Percentiles rank a stretch among this genome's conserved stretches.
phyloP scores from a whole-genome alignment of 1,140 invertebrate species.

The Stratiolaelaps scimitus region DNA sequence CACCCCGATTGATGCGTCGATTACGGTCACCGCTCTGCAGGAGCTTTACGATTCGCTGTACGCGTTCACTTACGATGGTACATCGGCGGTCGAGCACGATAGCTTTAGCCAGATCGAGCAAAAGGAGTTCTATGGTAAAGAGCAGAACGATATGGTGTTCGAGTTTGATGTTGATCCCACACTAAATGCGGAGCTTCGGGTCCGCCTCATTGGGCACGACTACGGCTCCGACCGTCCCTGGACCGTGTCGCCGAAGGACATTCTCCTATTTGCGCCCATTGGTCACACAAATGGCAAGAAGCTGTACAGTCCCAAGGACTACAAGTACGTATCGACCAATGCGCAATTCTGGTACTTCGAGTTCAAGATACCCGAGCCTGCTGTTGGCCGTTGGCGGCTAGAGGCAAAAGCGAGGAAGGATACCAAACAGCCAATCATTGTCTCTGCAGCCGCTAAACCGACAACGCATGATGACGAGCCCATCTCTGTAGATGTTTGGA shows the following conservation, averaged over 20 bases:
- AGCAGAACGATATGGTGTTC: conserved; percentile 4
- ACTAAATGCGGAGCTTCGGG: not conserved
- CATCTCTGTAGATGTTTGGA: conserved; percentile 17
- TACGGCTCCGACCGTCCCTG: conserved; percentile 18
- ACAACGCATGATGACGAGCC: conserved; percentile 1
- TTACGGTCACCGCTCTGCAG: conserved; percentile 16
- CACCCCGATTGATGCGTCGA: conserved; percentile 5
- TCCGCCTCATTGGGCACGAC: not conserved
- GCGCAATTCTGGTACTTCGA: conserved; percentile 17
- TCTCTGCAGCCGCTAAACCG: conserved; percentile 11
- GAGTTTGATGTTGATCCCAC: conserved; percentile 15
- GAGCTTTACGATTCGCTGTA: conserved; percentile 16
- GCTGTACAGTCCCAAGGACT: not conserved
- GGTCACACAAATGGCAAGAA: conserved; percentile 7
- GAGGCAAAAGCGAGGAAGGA: conserved; percentile 13
- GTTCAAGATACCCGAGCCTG: conserved; percentile 12
- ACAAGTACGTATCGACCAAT: conserved; percentile 18
- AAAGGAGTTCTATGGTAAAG: conserved; percentile 26
- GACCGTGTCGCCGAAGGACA: conserved; percentile 21
- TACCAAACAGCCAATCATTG: conserved; percentile 19
- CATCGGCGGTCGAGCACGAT: not conserved
- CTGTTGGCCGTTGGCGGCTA: conserved; percentile 5
- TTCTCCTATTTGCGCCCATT: conserved; percentile 1
- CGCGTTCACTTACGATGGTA: not conserved
- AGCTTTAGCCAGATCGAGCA: conserved; percentile 6